phyloP scores from a whole-genome alignment of 1,140 invertebrate genomes.

The Ceratosolen solmsi region DNA sequence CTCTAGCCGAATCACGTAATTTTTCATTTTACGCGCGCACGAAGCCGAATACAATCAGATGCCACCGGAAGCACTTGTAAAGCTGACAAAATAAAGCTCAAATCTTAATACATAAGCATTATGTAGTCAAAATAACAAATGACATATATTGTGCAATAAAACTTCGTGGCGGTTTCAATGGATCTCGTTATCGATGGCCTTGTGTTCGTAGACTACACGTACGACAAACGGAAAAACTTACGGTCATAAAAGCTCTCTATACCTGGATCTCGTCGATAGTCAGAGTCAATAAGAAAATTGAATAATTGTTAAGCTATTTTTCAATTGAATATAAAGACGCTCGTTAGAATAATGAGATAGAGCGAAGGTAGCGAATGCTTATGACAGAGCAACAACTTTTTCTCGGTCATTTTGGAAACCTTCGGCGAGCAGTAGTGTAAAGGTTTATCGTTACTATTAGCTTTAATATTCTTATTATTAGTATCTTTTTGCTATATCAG shows the following conservation, averaged over 20 bases:
- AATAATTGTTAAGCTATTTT: background rate
- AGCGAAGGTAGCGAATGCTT: no score
- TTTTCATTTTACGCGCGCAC: background rate
- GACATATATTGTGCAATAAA: background rate
- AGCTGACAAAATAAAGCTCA: background rate
- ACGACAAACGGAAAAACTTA: background rate
- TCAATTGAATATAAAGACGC: background rate
- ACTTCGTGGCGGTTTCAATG: background rate
- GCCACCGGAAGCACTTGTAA: background rate
- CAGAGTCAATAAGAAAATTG: slow-evolving; percentile 2
- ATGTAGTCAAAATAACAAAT: background rate
- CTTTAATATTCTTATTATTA: no score
- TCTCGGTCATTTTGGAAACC: no score
- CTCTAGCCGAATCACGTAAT: background rate
- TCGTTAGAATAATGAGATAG: background rate
- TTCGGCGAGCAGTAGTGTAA: no score
- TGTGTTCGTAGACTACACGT: background rate
- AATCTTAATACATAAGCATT: background rate
- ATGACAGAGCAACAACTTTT: no score
- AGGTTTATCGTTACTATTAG: no score
- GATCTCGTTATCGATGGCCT: slow-evolving; percentile 13
- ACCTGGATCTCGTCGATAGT: no score
- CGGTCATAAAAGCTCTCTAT: background rate
- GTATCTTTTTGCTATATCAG: no score
- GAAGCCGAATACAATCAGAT: background rate